Conservation (phyloP, 2,113 vertebrate species). For the Rhagologus leucostigma region DNA sequence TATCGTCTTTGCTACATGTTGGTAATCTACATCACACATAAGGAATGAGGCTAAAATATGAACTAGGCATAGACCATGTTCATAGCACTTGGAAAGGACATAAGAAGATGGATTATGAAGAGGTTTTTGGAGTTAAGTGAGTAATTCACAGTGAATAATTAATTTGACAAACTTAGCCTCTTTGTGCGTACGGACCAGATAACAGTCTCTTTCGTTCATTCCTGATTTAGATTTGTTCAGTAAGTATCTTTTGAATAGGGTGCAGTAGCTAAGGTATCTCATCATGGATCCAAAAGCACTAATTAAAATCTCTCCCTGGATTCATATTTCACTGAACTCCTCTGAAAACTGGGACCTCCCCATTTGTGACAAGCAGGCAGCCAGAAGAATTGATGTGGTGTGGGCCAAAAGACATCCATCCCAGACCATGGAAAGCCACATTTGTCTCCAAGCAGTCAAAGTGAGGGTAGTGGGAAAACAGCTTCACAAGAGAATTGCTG, state of each 20-base stretch:
- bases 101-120: constrained; percentile 46
- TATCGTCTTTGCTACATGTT: background rate
- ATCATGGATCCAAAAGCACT: background rate
- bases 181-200: constrained; percentile 14
- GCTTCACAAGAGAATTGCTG: background rate
- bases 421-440: background rate
- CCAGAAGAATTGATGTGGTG: background rate
- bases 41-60: background rate
- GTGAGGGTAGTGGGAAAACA: background rate
- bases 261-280: background rate
- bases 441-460: background rate
- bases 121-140: constrained; percentile 32
- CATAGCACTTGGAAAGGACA: background rate
- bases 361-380: background rate
- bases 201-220: background rate
- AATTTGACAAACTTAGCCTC: constrained; percentile 55
- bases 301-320: background rate
- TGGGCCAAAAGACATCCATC: background rate
- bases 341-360: background rate
- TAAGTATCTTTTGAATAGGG: constrained; percentile 16
- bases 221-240: constrained; percentile 50
- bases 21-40: background rate
- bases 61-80: background rate
- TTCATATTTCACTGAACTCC: background rate
- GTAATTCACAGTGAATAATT: constrained; percentile 52